phyloP scores from a whole-genome alignment of 92 coral and sea anemone species.

The Micromussa lordhowensis region DNA sequence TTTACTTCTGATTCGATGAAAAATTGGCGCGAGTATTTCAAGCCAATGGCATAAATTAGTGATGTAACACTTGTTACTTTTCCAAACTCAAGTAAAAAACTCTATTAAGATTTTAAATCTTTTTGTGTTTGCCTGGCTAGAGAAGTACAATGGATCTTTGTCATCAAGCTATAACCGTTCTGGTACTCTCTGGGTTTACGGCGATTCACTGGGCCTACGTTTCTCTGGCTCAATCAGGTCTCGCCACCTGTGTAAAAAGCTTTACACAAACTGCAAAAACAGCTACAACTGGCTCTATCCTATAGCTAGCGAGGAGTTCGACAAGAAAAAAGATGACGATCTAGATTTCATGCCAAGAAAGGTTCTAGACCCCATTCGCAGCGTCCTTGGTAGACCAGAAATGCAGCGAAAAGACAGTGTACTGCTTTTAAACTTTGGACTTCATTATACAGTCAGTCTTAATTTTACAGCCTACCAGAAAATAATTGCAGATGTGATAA shows the following conservation, averaged over 20 bases:
- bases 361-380: conserved; percentile 65
- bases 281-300: conserved; percentile 88
- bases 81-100: not conserved
- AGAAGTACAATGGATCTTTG: conserved; percentile 6
- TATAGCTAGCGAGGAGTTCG: not conserved
- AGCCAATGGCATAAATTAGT: no score
- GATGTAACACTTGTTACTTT: not conserved
- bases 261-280: conserved; percentile 51
- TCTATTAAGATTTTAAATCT: not conserved
- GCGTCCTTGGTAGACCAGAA: conserved; percentile 45
- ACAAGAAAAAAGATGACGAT: conserved; percentile 16
- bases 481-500: conserved; percentile 65
- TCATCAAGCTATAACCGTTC: conserved; percentile 17
- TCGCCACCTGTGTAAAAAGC: conserved; percentile 55
- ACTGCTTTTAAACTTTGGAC: conserved; percentile 75
- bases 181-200: conserved; percentile 81
- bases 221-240: conserved; percentile 45
- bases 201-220: conserved; percentile 72
- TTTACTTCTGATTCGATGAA: not conserved
- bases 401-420: conserved; percentile 63
- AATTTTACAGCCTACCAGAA: conserved; percentile 79
- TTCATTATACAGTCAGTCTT: conserved; percentile 77
- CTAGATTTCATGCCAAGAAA: conserved; percentile 64
- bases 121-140: not conserved
- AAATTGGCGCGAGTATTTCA: not conserved